Percentiles rank a stretch among this genome's conserved stretches.
These are phyloP conservation scores for Acanthoscelides obtectus DNA, from an alignment of 2,888 invertebrate genomes.

Conservation along the genomic window DNA sequence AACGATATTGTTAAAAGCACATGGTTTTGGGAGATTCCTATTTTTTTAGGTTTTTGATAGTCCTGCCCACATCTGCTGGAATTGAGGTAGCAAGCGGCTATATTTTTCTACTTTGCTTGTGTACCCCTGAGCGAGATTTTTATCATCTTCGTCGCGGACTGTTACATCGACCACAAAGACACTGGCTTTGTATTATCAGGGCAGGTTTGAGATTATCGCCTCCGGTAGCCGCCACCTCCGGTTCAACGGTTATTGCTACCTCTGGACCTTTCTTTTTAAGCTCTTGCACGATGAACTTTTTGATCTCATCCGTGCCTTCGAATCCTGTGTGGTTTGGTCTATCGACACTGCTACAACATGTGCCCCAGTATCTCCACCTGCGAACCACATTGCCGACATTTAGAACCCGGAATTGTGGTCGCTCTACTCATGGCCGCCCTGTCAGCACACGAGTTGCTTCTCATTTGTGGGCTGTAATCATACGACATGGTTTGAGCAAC, in stretches of 20 bases:
- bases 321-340: conserved; percentile 27
- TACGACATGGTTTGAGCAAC: conserved; percentile 31
- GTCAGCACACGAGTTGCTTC: conserved; percentile 29
- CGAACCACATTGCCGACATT: conserved; percentile 30
- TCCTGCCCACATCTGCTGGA: conserved; percentile 21
- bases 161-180: conserved; percentile 33
- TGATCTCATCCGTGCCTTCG: conserved; percentile 25
- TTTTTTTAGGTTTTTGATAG: conserved; percentile 19
- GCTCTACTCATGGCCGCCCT: conserved; percentile 28
- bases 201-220: conserved; percentile 28
- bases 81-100: conserved; percentile 20
- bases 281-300: conserved; percentile 20
- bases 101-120: conserved; percentile 29
- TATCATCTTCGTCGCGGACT: conserved; percentile 24
- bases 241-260: conserved; percentile 21
- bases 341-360: conserved; percentile 28
- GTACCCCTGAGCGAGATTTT: conserved; percentile 22
- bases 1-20: conserved; percentile 27
- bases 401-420: conserved; percentile 14
- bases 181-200: conserved; percentile 28
- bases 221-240: conserved; percentile 8
- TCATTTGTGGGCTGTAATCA: conserved; percentile 31
- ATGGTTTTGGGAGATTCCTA: conserved; percentile 23
- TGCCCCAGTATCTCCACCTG: conserved; percentile 35
- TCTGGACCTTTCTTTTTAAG: conserved; percentile 8